Percentiles rank a stretch among this genome's conserved stretches.
phyloP scores from a whole-genome alignment of 2,113 vertebrate genomes.

The Pachyramphus minor region DNA sequence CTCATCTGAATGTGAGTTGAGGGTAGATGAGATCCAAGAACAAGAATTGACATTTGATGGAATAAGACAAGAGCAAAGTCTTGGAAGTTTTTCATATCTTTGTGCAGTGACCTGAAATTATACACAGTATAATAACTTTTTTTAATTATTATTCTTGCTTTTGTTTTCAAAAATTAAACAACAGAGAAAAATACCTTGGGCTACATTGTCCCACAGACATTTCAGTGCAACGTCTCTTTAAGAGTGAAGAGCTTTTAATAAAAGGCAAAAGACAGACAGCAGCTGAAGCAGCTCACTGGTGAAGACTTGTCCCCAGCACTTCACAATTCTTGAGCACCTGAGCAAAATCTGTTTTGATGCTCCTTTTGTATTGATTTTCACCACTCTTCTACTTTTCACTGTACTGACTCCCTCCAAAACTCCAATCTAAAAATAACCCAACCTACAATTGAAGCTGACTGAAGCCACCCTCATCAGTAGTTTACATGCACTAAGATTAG shows the following conservation, averaged over 20 bases:
- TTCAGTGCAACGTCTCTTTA: neutral
- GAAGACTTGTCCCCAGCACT: neutral
- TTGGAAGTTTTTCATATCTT: neutral
- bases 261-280: neutral
- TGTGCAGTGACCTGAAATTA: neutral
- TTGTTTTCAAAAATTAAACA: neutral
- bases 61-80: fast-evolving
- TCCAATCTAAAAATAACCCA: neutral
- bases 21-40: neutral
- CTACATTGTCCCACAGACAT: neutral
- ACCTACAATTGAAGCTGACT: neutral
- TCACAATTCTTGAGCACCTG: neutral
- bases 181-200: fast-evolving
- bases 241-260: neutral
- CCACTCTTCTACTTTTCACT: neutral
- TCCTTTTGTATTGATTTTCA: neutral
- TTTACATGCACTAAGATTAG: neutral
- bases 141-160: neutral
- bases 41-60: neutral
- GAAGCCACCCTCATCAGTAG: neutral
- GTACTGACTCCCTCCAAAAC: neutral
- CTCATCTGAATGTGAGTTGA: neutral
- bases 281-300: neutral
- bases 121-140: neutral
- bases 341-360: neutral